Base-by-base conservation (phyloP, 2,888 invertebrate species). In the Leptopilina syphax region DNA sequence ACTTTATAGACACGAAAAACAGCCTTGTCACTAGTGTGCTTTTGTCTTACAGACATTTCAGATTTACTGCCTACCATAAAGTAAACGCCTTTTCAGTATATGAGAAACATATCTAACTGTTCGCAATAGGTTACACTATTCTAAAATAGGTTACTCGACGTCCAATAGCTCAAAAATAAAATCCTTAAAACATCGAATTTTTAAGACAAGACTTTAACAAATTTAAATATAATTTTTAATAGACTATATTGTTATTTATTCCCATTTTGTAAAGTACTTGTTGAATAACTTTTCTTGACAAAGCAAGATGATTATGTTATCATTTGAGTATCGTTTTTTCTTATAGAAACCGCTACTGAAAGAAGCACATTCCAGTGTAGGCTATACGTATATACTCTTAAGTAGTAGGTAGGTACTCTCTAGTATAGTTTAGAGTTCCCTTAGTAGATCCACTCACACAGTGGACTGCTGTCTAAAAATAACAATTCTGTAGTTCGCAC, bases 381-480 rank as follows among this genome's bases (percentile, higher is more conserved):
- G n/a, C 18, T 18, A 18, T 18, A 18, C 18, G 18, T 18, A 18
- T 18, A 18, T 34, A 73, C 73, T 34, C 73, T 73, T 9, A 34
- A 70, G 68, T 10, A 68, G 18, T 50, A 57, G 57, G 57, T 57
- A 73, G 73, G n/a, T n/a, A 34, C 57, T 57, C 57, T 57, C 57
- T 54, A 54, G 63, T 50, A 50, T 50, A 67, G 18, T 70, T 50
- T 54, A 73, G 73, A 57, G 34, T 73, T 73, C 41, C n/a, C n/a
- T 9, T 9, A 73, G 73, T 60, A 60, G 24, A 41, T 54, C 13
- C 18, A 73, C 73, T 73, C 9, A 57, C 57, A 73, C 73, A n/a
- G 57, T 73, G 57, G 34, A 73, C 34, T n/a, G n/a, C 34, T n/a
- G 34, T 57, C 73, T 73, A 73, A 73, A 73, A 73, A 73, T 73